A percentile compares a stretch with the other conserved stretches of the same genome.
These are phyloP conservation scores for Entomobrya proxima DNA, from an alignment of 2,888 invertebrate genomes.

Conservation along the genomic window DNA sequence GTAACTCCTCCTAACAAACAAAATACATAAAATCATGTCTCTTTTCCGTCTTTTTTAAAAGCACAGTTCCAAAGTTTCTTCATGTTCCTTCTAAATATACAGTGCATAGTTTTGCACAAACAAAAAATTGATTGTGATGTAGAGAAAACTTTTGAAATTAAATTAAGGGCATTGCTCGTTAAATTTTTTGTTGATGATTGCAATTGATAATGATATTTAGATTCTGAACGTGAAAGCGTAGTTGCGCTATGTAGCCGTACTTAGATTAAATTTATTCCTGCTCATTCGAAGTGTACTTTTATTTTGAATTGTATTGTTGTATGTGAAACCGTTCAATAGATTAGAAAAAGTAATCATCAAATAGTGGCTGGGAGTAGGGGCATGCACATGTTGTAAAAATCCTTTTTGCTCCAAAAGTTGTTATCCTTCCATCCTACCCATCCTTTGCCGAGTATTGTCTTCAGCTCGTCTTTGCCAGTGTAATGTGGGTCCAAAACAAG, in stretches of 20 bases:
- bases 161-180: no score
- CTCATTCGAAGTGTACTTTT: neutral
- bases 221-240: neutral
- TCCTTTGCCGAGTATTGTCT: conserved; percentile 86
- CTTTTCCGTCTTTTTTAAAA: no score
- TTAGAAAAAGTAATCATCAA: neutral
- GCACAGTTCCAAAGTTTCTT: no score
- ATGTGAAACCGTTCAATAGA: no score
- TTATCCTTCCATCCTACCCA: conserved; percentile 98
- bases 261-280: neutral
- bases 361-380: conserved; percentile 81
- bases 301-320: neutral
- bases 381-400: conserved; percentile 97
- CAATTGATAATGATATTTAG: neutral
- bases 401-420: conserved; percentile 95
- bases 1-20: no score
- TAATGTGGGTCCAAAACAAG: conserved; percentile 99
- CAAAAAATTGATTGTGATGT: no score
- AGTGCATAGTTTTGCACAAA: no score
- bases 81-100: no score
- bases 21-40: no score
- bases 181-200: neutral
- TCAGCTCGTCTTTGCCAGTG: conserved; percentile 90
- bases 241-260: neutral
- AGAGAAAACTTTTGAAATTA: no score